A percentile compares a stretch with the other conserved stretches of the same genome.
Evolutionary conservation across 2,113 vertebrate species (phyloP).

Genomic region (Dicerorhinus sumatrensis): DNA sequence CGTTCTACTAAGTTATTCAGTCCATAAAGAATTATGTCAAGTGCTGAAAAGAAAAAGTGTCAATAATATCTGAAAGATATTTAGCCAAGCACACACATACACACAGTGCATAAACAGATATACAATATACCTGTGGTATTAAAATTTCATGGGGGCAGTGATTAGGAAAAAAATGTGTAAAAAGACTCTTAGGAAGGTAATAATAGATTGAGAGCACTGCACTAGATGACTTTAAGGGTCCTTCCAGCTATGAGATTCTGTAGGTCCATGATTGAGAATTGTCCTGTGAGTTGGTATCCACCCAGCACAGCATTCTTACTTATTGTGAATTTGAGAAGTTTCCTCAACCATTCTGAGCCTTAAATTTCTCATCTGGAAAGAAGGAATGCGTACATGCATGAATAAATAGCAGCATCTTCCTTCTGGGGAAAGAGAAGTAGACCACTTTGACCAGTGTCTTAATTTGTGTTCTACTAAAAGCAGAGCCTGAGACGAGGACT

Average conservation of each 20-base stretch:
- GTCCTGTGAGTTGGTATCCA: neutral
- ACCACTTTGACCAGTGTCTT: slow-evolving; percentile 24
- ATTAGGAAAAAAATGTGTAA: neutral
- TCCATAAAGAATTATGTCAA: neutral
- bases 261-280: neutral
- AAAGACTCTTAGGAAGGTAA: neutral
- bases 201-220: neutral
- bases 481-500: neutral
- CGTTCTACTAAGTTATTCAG: slow-evolving; percentile 10
- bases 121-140: neutral
- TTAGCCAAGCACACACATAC: neutral
- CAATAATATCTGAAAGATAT: neutral
- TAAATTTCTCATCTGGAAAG: neutral
- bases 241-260: neutral
- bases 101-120: neutral
- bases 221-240: neutral
- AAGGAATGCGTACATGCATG: neutral
- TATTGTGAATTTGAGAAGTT: neutral
- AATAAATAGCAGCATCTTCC: neutral
- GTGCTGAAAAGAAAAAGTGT: slow-evolving; percentile 21
- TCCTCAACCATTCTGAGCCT: neutral
- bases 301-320: neutral
- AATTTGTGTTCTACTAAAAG: slow-evolving; percentile 23
- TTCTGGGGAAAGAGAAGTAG: neutral
- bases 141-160: neutral